Evolutionary conservation across 2,888 invertebrate species (phyloP), one percentile per base, ranked within the genome.

Genomic region (Psylliodes chrysocephalus): DNA sequence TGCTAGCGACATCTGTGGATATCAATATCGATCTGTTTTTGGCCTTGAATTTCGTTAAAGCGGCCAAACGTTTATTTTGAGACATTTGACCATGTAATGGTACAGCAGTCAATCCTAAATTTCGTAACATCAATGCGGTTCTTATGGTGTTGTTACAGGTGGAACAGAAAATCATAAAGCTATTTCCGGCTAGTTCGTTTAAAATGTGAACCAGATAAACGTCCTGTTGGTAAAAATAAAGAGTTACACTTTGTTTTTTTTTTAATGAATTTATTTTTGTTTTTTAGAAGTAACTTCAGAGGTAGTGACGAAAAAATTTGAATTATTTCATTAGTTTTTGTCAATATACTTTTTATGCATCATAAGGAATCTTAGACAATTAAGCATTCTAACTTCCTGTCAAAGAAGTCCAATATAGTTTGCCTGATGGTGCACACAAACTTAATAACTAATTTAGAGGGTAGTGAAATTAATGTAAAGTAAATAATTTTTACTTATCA

Each of bases 31-130:
- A 94, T n/a, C 98, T 85, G 75, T 88, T 90, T 83, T 96, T 96
- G 19, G 92, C 91, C 83, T 95, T 96, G 82, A 99, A 99, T 85
- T 99, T 99, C 73, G 96, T 96, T 14, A 99, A 84, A 0, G 98
- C 92, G 0, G 96, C 98, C 46, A 99, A 85, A 28, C 99, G 87
- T 79, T 98, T 98, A 79, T 96, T 95, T 84, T 99, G 99, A 10
- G 94, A 92, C 96, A 99, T 97, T 84, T 99, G 97, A 0, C 99
- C 99, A 82, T 99, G 96, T n/a, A 99, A 85, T 0, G 99, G 98
- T 49, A 99, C 94, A 0, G 98, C 98, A 1, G 92, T 90, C 65
- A 98, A 87, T 5, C 98, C 98, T 8, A 99, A 86, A 79, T 93
- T 93, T 49, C 98, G 87, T 64, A 99, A 84, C 82, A 98, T 87